A percentile compares a stretch with the other conserved stretches of the same genome.
Conservation (phyloP, 2,888 invertebrate genomes). For the Acleris emargana region DNA sequence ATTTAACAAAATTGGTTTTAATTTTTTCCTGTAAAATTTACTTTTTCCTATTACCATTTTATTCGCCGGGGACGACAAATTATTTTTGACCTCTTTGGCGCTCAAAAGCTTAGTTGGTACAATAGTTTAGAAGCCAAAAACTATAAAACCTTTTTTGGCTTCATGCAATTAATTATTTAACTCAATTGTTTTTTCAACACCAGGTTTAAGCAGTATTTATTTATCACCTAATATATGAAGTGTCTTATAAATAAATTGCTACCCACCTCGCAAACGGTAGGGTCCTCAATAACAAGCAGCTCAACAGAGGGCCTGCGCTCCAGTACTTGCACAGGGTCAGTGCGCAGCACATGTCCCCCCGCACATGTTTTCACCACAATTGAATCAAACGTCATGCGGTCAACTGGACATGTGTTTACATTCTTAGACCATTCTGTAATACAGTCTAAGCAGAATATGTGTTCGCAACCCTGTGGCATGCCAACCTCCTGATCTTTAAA, state of each 20-base stretch:
- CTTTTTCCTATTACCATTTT: too few species aligned
- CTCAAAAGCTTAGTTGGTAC: too few species aligned
- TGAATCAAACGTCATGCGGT: conserved; percentile 90
- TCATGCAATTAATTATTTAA: too few species aligned
- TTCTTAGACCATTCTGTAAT: conserved; percentile 97
- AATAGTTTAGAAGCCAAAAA: too few species aligned
- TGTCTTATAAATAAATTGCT: background rate
- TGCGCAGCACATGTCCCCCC: conserved; percentile 86
- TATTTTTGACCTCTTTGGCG: too few species aligned
- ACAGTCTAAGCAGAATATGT: conserved; percentile 94
- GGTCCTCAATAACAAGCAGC: conserved; percentile 82
- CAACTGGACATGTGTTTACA: conserved; percentile 97
- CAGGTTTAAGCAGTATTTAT: background rate
- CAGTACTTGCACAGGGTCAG: conserved; percentile 84
- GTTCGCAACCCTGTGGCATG: conserved; percentile 93
- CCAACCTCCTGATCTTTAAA: conserved; percentile 92
- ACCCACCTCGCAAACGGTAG: conserved; percentile 89
- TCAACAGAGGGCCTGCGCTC: conserved; percentile 81
- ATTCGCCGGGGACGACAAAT: too few species aligned
- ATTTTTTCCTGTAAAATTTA: too few species aligned
- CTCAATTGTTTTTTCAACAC: too few species aligned
- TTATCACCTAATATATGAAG: background rate
- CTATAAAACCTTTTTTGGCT: too few species aligned
- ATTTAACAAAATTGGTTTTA: too few species aligned
- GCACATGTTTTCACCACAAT: conserved; percentile 89